Base-by-base conservation (phyloP, 92 coral and sea anemone species). In the Epizoanthus illoricatus region DNA sequence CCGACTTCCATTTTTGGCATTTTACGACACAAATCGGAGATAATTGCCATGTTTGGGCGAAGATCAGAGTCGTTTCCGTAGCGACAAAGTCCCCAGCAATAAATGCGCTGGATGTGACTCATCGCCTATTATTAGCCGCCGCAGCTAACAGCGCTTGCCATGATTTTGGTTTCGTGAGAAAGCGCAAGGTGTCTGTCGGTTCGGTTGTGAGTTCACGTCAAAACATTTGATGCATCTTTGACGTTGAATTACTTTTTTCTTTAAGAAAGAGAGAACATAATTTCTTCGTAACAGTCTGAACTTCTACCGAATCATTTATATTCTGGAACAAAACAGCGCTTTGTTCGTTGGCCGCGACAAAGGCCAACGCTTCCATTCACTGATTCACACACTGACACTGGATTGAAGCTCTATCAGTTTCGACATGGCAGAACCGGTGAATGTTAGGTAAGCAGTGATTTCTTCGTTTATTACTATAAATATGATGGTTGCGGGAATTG, bases 21-120 rank as follows among this genome's bases (percentile, higher is more conserved):
- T 62, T 85, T 85, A 73, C 92, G 94, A 71, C 74, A 76, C 54
- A 43, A 67, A 54, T 83, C 80, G 85, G 86, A 80, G 84, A 81
- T 83, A 85, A 72, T 85, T 47, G 62, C 97, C 97, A 87, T 87
- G 85, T 93, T 85, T 69, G 94, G 94, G 52, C 71, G 73, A 74
- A 59, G 7, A 62, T 68, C 73, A 76, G 56, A 84, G 68, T 79
- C 81, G 97, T 93, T 91, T 81, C 94, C 81, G 71, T 88, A 76
- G 90, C 76, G 82, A 93, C 94, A 65, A 84, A 75, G 86, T 76
- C 85, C 91, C 63, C 84, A 92, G 91, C 79, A 84, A 90, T 93
- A 90, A 90, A 93, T 84, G 63, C 66, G 93, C 82, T 88, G 55
- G 86, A 85, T 87, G 80, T 93, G 97, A 93, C 88, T 93, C 97